phyloP scores from a whole-genome alignment of 2,113 vertebrate species.

The Crotalus viridis region DNA sequence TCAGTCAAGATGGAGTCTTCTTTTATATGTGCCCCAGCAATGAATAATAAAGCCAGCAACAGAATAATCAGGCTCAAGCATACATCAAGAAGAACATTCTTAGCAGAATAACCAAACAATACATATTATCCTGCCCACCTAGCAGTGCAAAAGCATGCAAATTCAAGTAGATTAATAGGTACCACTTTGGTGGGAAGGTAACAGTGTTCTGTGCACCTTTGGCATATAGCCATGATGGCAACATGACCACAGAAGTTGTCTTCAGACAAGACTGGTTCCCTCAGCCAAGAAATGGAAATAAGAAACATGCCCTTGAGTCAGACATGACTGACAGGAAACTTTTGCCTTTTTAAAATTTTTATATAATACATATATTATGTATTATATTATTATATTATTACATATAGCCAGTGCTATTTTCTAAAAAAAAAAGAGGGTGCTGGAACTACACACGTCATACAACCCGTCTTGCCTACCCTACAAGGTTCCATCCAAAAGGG shows the following conservation, averaged over 20 bases:
- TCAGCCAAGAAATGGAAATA: background rate
- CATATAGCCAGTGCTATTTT: no score
- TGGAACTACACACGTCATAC: no score
- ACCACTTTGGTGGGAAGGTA: background rate
- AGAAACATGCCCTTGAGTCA: background rate
- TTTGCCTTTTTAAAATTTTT: background rate
- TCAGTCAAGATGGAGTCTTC: background rate
- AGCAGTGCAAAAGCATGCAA: background rate
- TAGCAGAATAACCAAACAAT: background rate
- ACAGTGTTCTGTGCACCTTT: background rate
- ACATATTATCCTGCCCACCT: background rate
- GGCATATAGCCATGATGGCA: background rate
- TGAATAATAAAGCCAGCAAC: background rate
- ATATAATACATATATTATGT: no score
- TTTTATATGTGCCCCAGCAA: background rate
- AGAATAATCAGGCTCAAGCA: background rate
- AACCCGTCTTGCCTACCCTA: no score
- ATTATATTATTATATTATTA: no score
- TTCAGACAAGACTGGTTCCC: background rate
- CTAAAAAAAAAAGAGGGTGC: no score
- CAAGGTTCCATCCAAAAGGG: no score
- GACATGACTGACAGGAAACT: background rate
- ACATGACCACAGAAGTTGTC: background rate
- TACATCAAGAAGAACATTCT: background rate
- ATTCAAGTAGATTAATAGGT: background rate